phyloP scores from a whole-genome alignment of 2,888 invertebrate species.

The Pomacea canaliculata region DNA sequence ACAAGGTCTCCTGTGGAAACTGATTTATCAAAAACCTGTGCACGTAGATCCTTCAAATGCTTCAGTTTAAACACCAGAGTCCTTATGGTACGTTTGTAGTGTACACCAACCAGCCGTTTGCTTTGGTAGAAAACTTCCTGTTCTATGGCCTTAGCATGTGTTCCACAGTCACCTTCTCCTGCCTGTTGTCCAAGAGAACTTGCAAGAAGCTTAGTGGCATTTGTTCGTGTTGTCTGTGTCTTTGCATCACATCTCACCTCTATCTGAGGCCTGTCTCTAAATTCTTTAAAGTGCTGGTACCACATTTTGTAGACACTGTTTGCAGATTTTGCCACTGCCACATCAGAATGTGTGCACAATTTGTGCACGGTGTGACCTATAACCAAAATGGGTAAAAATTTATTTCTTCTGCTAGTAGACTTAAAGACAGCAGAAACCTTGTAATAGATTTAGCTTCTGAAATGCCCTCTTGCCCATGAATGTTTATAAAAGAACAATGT shows the following conservation, averaged over 20 bases:
- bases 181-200: constrained; percentile 50
- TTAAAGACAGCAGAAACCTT: no score
- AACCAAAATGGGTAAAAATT: constrained; percentile 3
- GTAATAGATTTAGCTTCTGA: no score
- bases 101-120: constrained; percentile 43
- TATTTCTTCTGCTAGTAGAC: no score
- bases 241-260: constrained; percentile 62
- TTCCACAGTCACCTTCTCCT: constrained; percentile 24
- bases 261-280: constrained; percentile 53
- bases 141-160: constrained; percentile 56
- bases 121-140: constrained; percentile 53
- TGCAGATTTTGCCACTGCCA: constrained; percentile 51
- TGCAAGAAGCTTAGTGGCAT: constrained; percentile 49
- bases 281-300: constrained; percentile 54
- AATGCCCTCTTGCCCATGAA: no score
- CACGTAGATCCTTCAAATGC: constrained; percentile 47
- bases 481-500: no score
- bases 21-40: constrained; percentile 45
- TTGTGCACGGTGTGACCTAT: constrained; percentile 57
- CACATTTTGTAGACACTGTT: constrained; percentile 54
- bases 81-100: constrained; percentile 55
- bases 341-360: constrained; percentile 53
- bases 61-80: constrained; percentile 57
- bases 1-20: constrained; percentile 56
- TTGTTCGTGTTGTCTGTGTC: constrained; percentile 51